Evolutionary conservation across 2,797 vertebrate species (phyloP), one percentile per base, ranked within the genome.

Genomic region (Platalea minor): DNA sequence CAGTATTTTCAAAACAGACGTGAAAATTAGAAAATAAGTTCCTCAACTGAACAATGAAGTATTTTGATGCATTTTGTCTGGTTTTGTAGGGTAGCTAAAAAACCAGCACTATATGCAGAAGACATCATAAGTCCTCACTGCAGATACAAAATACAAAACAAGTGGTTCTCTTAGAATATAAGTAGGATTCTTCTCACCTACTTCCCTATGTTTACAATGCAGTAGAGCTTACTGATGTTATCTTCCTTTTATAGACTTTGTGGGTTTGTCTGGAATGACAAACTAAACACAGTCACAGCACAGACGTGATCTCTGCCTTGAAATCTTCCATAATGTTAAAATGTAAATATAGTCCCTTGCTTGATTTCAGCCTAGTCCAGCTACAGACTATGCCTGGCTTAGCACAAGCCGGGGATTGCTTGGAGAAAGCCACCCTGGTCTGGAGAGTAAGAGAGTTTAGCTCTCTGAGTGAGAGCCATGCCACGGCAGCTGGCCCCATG

Each of bases 51-150:
- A 76, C 13, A 67, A 16, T 6, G 0, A 54, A 82, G 1, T 8
- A 7, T 72, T 91, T 88, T 0, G 2, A 31, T 64, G 31, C 1
- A 10, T 64, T 79, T 64, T 54, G 33, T 35, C 46, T n/a, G 18
- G 0, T 53, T 60, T 59, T 79, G 10, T 17, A 31, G 39, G 46
- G 25, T 4, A 31, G 29, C 28, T 78, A 13, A n/a, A 33, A 50
- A 75, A 17, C 0, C 1, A 29, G 1, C 12, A 33, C 3, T 37
- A 3, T 23, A 57, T 33, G 41, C 21, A 59, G 11, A 65, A 73
- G 5, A 23, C 9, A 45, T 17, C 2, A 0, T 7, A 41, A 74
- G 28, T 57, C 70, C 14, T 75, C n/a, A 39, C 8, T 85, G 61
- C 51, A 79, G 17, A 25, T 13, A 46, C 1, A 16, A 72, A 85